Conservation (phyloP, 2,113 vertebrate species). For the Thymallus thymallus region DNA sequence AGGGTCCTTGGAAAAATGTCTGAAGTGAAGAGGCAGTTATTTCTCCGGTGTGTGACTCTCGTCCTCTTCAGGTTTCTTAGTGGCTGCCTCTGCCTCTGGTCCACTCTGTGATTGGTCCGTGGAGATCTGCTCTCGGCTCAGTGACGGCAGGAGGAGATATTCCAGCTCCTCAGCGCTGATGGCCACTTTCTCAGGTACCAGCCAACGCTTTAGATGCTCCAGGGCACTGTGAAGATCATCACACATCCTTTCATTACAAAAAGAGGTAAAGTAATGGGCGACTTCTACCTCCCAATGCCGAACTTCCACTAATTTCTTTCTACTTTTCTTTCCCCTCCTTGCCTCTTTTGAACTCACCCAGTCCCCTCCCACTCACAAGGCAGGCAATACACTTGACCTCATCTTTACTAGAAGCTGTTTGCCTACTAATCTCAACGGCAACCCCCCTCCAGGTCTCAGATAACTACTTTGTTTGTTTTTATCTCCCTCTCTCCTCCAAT, state of each 20-base stretch:
- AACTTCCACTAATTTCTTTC: too few species aligned
- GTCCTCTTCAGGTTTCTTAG: constrained; percentile 56
- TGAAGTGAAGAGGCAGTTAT: constrained; percentile 41
- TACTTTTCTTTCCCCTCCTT: too few species aligned
- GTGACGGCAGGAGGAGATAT: constrained; percentile 84
- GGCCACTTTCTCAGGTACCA: constrained; percentile 94
- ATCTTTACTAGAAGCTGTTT: too few species aligned
- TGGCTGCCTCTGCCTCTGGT: constrained; percentile 1
- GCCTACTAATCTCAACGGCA: too few species aligned
- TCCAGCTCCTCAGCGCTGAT: constrained; percentile 92
- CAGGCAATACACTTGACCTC: too few species aligned
- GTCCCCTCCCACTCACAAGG: too few species aligned
- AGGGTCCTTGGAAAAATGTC: background rate
- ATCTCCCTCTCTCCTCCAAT: too few species aligned
- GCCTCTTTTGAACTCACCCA: too few species aligned
- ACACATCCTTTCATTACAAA: background rate
- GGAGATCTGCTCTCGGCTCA: constrained; percentile 39
- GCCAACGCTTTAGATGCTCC: constrained; percentile 93
- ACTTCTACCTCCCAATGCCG: too few species aligned
- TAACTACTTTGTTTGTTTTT: too few species aligned
- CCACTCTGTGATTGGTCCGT: constrained; percentile 41
- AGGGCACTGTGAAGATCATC: constrained; percentile 76
- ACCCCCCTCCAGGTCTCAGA: too few species aligned
- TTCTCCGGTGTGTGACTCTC: constrained; percentile 70
- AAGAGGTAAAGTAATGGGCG: too few species aligned